Conservation (phyloP, 1,140 invertebrate genomes). For the Chymomyza costata region DNA sequence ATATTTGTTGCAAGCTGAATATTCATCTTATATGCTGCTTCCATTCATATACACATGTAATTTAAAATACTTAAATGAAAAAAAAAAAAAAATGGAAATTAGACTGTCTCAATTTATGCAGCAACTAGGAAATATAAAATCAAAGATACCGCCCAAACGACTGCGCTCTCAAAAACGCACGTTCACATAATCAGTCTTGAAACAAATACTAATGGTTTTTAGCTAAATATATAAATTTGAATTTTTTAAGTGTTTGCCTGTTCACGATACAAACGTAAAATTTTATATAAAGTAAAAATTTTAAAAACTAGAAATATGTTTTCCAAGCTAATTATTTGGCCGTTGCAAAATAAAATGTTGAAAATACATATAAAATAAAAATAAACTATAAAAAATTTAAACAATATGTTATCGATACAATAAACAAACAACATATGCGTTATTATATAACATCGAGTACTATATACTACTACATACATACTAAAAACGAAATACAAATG, state of each 20-base stretch:
- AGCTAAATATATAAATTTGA: constrained; percentile 30
- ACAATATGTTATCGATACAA: constrained; percentile 51
- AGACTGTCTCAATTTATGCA: constrained; percentile 46
- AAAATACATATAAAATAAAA: constrained; percentile 41
- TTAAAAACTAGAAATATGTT: no score
- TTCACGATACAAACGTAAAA: constrained; percentile 22
- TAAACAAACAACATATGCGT: constrained; percentile 59
- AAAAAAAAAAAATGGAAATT: constrained; percentile 58
- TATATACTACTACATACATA: constrained; percentile 46
- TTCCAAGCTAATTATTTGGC: constrained; percentile 41
- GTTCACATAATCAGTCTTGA: constrained; percentile 40
- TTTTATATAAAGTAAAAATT: no score
- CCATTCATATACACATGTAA: constrained; percentile 36
- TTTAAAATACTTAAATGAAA: no score
- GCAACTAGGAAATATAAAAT: constrained; percentile 11
- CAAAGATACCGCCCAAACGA: background rate
- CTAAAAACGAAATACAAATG: constrained; percentile 60
- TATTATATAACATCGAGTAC: constrained; percentile 68
- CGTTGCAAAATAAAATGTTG: constrained; percentile 44
- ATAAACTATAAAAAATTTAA: no score
- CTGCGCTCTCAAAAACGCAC: constrained; percentile 27
- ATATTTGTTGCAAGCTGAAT: constrained; percentile 50
- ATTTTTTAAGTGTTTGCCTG: constrained; percentile 56
- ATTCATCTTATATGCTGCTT: constrained; percentile 42
- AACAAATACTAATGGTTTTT: constrained; percentile 19